phyloP scores from a whole-genome alignment of 2,113 vertebrate genomes.

The Jacana jacana region DNA sequence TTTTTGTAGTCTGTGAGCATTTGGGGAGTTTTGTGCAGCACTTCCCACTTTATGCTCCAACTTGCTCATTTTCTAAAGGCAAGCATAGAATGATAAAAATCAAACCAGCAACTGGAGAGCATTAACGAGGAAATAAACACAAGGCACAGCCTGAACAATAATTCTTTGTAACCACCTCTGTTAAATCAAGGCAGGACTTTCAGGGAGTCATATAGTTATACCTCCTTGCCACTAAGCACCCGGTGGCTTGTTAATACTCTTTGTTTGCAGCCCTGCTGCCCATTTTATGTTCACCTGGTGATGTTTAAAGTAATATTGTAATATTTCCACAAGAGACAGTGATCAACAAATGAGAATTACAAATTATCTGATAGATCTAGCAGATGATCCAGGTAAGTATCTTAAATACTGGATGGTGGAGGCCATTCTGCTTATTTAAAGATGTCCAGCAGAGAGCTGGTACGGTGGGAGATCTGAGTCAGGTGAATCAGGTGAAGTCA shows the following conservation, averaged over 20 bases:
- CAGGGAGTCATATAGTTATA: not conserved
- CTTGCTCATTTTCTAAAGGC: constrained; percentile 1
- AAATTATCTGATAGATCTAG: not conserved
- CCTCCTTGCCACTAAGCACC: not conserved
- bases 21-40: not conserved
- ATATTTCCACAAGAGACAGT: not conserved
- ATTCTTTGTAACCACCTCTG: constrained; percentile 12
- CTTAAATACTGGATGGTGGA: not conserved
- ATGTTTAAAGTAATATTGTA: not conserved
- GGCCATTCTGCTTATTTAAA: not conserved
- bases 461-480: not conserved
- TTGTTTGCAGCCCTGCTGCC: not conserved
- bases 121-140: constrained; percentile 23
- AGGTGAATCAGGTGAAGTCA: not conserved
- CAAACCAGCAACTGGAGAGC: not conserved
- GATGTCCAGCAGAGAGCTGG: not conserved
- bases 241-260: not conserved
- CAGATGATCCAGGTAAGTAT: not conserved
- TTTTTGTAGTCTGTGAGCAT: not conserved
- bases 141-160: not conserved
- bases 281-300: not conserved
- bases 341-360: not conserved
- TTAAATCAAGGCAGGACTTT: constrained; percentile 22
- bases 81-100: constrained; percentile 27
- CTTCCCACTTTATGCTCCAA: not conserved